Conservation (phyloP, 1,140 invertebrate genomes). For the Neomicropteryx cornuta region DNA sequence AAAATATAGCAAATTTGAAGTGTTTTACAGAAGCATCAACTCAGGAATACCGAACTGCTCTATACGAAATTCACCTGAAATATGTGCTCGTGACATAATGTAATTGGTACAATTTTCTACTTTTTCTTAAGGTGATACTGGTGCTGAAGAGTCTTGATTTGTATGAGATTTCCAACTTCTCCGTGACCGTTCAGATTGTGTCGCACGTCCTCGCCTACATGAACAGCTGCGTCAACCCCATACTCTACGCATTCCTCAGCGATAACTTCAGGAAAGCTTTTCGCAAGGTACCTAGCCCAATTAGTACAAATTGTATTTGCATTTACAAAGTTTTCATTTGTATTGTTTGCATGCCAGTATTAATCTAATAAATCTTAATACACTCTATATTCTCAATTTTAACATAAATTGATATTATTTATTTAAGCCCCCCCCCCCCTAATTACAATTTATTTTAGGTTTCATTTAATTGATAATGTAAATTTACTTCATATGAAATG, state of each 20-base stretch:
- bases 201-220: constrained; percentile 90
- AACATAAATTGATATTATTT: background rate
- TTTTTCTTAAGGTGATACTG: constrained; percentile 57
- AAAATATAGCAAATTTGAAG: too few relatives aligned
- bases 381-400: background rate
- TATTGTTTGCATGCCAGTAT: background rate
- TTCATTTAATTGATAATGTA: background rate
- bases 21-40: too few relatives aligned
- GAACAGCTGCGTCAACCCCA: constrained; percentile 91
- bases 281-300: constrained; percentile 44
- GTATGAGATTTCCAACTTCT: constrained; percentile 53
- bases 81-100: too few relatives aligned
- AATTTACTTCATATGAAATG: too few relatives aligned
- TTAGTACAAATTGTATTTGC: too few relatives aligned
- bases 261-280: constrained; percentile 82
- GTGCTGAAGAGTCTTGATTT: constrained; percentile 63
- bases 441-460: background rate
- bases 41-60: too few relatives aligned
- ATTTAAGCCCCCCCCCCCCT: background rate
- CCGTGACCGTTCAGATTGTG: constrained; percentile 68
- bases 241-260: constrained; percentile 87
- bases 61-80: too few relatives aligned
- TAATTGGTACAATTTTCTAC: constrained; percentile 6
- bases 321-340: constrained; percentile 3
- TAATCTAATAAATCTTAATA: background rate